Base-by-base conservation (phyloP, 2,113 vertebrate genomes). In the Lophius piscatorius region DNA sequence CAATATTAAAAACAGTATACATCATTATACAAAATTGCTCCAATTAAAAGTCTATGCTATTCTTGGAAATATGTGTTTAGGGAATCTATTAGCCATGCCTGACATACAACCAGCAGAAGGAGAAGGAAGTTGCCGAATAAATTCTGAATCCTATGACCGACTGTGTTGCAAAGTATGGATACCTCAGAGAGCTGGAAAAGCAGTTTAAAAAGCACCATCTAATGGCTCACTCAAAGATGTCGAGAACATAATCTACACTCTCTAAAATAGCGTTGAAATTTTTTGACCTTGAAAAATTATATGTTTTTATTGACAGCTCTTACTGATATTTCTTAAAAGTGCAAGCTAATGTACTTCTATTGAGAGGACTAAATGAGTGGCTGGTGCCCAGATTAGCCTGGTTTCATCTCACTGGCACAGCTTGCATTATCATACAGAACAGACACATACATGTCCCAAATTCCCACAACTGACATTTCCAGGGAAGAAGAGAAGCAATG, bases 241-340 rank as follows among this genome's bases (percentile, higher is more conserved):
- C 49, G 5, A 47, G 44, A 75, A 67, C 82, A 79, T 66, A 78
- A 73, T 65, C 68, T 47, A 34, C 67, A 65, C 78, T 69, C 68
- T 76, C 44, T 36, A 82, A 81, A 74, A 78, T 51, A 29, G 62
- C 40, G 22, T 57, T 85, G 74, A 82, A 78, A 73, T 80, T 83
- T 83, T 90, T 70, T 87, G 85, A 90, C 89, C 90, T 90, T 91
- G 83, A 85, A 83, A 74, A 90, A 89, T 91, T 72, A 83, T 88
- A 73, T 81, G 79, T 76, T 84, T 83, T 86, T 87, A 90, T 87
- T 89, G 87, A 90, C 86, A 77, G 80, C 81, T 80, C 83, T 90
- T 91, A 89, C 84, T 88, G 87, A 89, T 86, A 90, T 90, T 89
- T 90, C 82, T 90, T 90, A 83, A 87, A 89, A 86, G 84, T 42